These are phyloP conservation scores for Ophonus ardosiacus DNA, from an alignment of 2,888 invertebrate species.

Conservation along the genomic window DNA sequence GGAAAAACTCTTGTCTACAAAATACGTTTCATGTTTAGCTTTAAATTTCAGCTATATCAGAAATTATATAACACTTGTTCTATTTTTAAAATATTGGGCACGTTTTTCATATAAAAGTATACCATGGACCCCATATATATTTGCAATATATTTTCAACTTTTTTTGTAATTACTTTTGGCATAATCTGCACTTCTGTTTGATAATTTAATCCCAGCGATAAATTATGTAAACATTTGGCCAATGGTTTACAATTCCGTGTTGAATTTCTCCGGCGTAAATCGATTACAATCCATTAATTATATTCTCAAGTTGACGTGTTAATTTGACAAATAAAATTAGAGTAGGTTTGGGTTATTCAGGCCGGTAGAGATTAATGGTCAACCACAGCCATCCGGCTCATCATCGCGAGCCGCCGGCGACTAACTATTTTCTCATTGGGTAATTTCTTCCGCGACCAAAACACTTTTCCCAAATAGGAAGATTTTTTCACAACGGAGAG, in stretches of 20 bases:
- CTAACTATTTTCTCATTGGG: neutral
- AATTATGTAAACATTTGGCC: neutral
- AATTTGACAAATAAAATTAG: constrained; percentile 55
- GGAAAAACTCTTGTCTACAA: too few relatives aligned
- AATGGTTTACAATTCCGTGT: neutral
- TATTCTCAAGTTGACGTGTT: constrained; percentile 35
- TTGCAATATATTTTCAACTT: neutral
- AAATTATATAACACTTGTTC: too few relatives aligned
- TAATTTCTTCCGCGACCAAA: neutral
- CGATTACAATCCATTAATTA: constrained; percentile 48
- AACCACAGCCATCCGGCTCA: constrained; percentile 18
- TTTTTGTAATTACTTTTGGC: neutral
- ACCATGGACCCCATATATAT: too few relatives aligned
- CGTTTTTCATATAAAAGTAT: too few relatives aligned
- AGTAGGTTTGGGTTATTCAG: constrained; percentile 42
- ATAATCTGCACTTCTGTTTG: neutral
- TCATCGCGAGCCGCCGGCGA: constrained; percentile 7
- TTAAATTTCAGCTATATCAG: too few relatives aligned
- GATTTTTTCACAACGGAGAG: neutral
- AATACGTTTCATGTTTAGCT: too few relatives aligned
- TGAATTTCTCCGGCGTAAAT: constrained; percentile 31
- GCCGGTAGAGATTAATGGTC: constrained; percentile 50
- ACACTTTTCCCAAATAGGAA: neutral
- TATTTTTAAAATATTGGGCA: too few relatives aligned
- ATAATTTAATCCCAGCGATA: neutral